A percentile compares a stretch with the other conserved stretches of the same genome.
Evolutionary conservation across 92 coral and sea anemone species (phyloP).

Genomic region (Heliopora coerulea): DNA sequence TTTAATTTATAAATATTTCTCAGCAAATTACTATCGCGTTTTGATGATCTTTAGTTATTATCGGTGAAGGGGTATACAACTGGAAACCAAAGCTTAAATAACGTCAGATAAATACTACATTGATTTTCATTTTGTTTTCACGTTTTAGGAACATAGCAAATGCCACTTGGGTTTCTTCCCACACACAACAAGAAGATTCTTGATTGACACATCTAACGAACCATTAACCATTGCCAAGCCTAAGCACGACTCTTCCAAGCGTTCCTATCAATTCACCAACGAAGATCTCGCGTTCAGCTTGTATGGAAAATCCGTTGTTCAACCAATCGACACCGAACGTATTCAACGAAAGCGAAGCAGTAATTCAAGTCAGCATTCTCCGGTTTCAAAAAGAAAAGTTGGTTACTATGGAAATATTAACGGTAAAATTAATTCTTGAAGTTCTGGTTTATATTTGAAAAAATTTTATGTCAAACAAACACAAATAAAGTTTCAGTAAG

Average conservation of each 20-base stretch:
- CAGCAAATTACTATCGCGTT: too few species aligned
- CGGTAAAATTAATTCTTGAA: too few species aligned
- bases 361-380: neutral
- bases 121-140: neutral
- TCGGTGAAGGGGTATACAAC: too few species aligned
- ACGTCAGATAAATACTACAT: neutral
- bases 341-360: conserved; percentile 27
- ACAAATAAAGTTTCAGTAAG: too few species aligned
- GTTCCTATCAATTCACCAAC: conserved; percentile 3
- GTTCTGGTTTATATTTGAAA: too few species aligned
- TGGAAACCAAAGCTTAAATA: too few species aligned
- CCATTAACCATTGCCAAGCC: neutral
- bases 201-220: neutral
- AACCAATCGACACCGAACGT: conserved; percentile 26
- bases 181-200: neutral
- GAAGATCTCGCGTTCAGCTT: conserved; percentile 32
- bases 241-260: neutral
- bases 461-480: too few species aligned
- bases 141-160: neutral
- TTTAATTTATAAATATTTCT: too few species aligned
- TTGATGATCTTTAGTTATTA: too few species aligned
- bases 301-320: conserved; percentile 31
- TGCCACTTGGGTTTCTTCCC: neutral
- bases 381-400: neutral
- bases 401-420: conserved; percentile 9